These are phyloP conservation scores for Stegastes partitus DNA, from an alignment of 2,113 vertebrate species.

Conservation along the genomic window DNA sequence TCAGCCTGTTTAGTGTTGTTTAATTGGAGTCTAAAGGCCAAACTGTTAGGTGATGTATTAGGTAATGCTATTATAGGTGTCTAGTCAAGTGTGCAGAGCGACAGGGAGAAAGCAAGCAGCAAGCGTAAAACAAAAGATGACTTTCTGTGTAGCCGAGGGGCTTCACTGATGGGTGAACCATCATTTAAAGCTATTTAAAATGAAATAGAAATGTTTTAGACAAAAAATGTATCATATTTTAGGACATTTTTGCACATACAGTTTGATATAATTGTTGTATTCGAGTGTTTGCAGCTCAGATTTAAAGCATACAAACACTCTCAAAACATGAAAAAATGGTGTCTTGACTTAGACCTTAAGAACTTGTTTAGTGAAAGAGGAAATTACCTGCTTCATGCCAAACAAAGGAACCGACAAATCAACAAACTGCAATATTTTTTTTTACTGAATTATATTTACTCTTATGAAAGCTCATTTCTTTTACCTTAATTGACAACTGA, in stretches of 20 bases:
- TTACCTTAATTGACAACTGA: too few relatives aligned
- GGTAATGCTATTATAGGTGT: not conserved
- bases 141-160: not conserved
- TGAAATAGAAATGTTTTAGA: too few relatives aligned
- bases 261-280: too few relatives aligned
- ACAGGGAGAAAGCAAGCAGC: not conserved
- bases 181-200: not conserved
- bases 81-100: conserved; percentile 1
- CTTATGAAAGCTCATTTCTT: too few relatives aligned
- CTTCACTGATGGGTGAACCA: not conserved
- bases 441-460: too few relatives aligned
- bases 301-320: too few relatives aligned
- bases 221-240: not conserved
- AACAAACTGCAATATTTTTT: not conserved
- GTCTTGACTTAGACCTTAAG: not conserved
- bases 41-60: conserved; percentile 42
- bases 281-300: too few relatives aligned
- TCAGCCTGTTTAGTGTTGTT: conserved; percentile 17
- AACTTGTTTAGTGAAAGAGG: too few relatives aligned
- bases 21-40: conserved; percentile 59
- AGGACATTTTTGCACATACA: not conserved
- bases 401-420: not conserved
- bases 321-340: not conserved
- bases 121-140: not conserved
- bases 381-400: not conserved